These are phyloP conservation scores for Phaedon cochleariae DNA, from an alignment of 2,888 invertebrate genomes.

Conservation along the genomic window DNA sequence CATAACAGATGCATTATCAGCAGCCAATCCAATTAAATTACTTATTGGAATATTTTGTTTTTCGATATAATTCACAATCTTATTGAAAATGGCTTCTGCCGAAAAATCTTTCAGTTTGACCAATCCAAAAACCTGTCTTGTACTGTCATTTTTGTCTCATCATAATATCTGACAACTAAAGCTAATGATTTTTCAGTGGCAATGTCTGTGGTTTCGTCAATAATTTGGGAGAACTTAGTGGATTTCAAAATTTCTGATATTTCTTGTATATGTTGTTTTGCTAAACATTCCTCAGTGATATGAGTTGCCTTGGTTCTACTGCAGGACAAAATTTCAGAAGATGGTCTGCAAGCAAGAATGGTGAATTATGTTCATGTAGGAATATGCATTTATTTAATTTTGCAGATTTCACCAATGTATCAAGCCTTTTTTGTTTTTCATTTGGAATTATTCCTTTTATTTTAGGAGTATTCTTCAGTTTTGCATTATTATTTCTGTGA, in stretches of 20 bases:
- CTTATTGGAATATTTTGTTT: background rate
- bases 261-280: background rate
- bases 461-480: slow-evolving; percentile 9
- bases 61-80: background rate
- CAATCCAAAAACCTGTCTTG: slow-evolving; percentile 18
- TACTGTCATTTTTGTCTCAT: slow-evolving; percentile 14
- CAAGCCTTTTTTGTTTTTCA: background rate
- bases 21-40: slow-evolving; percentile 27
- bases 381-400: slow-evolving; percentile 17
- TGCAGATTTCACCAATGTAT: slow-evolving; percentile 6
- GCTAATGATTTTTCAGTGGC: slow-evolving; percentile 18
- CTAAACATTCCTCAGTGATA: background rate
- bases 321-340: background rate
- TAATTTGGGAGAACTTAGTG: slow-evolving; percentile 21
- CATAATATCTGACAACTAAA: slow-evolving; percentile 26
- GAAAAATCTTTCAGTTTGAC: background rate
- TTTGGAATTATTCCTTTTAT: background rate
- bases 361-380: slow-evolving; percentile 21
- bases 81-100: slow-evolving; percentile 9
- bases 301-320: background rate
- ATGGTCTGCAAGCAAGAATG: slow-evolving; percentile 15
- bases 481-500: background rate
- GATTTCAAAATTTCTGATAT: slow-evolving; percentile 1
- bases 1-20: slow-evolving; percentile 28
- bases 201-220: slow-evolving; percentile 18